A percentile compares a stretch with the other conserved stretches of the same genome.
Conservation (phyloP, 2,888 invertebrate genomes). For the Hirudinaria manillensis region DNA sequence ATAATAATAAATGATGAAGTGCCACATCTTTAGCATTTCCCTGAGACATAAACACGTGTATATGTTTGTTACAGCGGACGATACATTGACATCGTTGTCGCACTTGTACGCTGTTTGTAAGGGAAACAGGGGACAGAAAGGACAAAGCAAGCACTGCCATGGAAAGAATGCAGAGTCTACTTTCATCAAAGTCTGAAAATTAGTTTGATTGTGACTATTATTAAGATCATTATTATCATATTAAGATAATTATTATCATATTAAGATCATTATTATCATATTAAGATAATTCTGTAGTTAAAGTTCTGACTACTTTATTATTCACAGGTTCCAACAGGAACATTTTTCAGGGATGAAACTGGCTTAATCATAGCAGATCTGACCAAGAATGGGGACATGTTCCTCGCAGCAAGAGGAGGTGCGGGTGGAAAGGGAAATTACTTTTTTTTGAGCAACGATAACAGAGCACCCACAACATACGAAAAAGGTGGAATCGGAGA, state of each 20-base stretch:
- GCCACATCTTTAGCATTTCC: too few species aligned
- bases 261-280: not conserved
- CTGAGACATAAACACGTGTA: too few species aligned
- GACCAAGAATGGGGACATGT: conserved; percentile 66
- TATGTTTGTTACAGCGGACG: conserved; percentile 58
- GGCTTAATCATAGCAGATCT: conserved; percentile 68
- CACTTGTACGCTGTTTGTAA: conserved; percentile 62
- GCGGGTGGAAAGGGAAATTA: conserved; percentile 91
- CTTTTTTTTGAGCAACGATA: conserved; percentile 75
- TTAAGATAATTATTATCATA: too few species aligned
- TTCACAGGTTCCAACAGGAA: conserved; percentile 59
- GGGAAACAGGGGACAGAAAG: conserved; percentile 69
- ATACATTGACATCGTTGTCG: conserved; percentile 66
- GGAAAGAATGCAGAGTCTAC: conserved; percentile 59
- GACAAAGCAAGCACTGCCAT: conserved; percentile 68
- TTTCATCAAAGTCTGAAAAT: conserved; percentile 29
- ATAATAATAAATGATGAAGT: too few species aligned
- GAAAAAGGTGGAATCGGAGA: conserved; percentile 81
- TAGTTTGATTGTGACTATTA: not conserved
- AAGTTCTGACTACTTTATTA: not conserved
- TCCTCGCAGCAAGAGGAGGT: conserved; percentile 88
- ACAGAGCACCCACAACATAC: conserved; percentile 73
- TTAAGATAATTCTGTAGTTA: not conserved
- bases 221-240: too few species aligned
- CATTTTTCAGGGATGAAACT: conserved; percentile 59